Conservation (phyloP, 2,797 vertebrate genomes). For the Ceyx erithaca region DNA sequence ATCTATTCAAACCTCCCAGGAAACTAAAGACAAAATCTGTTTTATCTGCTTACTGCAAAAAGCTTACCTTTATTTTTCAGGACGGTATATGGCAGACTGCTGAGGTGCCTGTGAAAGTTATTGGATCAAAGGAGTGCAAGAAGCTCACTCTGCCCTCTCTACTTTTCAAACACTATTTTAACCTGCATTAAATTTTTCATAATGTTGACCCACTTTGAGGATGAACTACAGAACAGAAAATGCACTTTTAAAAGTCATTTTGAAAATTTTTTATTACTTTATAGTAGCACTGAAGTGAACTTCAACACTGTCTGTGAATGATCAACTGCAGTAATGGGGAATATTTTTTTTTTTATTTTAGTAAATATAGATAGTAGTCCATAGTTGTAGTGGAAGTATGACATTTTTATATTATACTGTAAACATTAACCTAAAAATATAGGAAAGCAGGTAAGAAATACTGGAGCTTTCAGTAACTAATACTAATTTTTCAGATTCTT, state of each 20-base stretch:
- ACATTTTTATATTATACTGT: conserved; percentile 78
- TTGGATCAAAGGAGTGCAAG: conserved; percentile 55
- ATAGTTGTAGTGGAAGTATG: conserved; percentile 69
- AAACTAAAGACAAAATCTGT: neutral
- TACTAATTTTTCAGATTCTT: conserved; percentile 57
- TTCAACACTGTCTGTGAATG: conserved; percentile 86
- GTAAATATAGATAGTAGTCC: conserved; percentile 75
- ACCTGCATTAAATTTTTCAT: conserved; percentile 70
- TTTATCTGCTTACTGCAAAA: neutral
- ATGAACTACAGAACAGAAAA: conserved; percentile 77
- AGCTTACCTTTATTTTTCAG: conserved; percentile 78
- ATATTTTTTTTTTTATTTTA: conserved; percentile 73
- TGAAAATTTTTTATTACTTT: conserved; percentile 83
- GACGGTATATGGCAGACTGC: conserved; percentile 97
- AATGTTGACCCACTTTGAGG: conserved; percentile 68
- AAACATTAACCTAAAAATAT: conserved; percentile 79
- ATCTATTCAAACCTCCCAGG: neutral
- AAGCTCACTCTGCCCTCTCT: conserved; percentile 66
- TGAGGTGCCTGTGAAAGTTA: conserved; percentile 78
- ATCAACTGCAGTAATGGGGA: conserved; percentile 74
- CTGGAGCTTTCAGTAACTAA: conserved; percentile 66
- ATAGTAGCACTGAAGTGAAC: conserved; percentile 92
- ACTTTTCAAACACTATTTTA: conserved; percentile 78
- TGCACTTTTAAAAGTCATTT: conserved; percentile 83
- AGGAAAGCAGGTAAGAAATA: conserved; percentile 84